Percentiles rank a stretch among this genome's conserved stretches.
Conservation (phyloP, 2,113 vertebrate species). For the Ochotona princeps region DNA sequence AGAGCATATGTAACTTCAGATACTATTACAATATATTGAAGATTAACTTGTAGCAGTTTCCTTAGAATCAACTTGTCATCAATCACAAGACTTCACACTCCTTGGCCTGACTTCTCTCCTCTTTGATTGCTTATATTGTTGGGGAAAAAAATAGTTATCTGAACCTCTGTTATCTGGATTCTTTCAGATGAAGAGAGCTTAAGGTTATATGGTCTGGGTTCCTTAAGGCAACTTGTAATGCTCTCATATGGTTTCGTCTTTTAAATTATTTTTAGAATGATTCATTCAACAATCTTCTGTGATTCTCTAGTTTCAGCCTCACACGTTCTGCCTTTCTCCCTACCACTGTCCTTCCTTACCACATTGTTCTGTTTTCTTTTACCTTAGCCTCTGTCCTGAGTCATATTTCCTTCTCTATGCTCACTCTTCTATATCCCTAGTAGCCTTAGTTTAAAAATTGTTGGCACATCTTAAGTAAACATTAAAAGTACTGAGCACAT, state of each 20-base stretch:
- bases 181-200: not conserved
- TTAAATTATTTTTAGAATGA: not conserved
- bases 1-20: not conserved
- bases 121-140: not conserved
- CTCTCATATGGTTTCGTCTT: slow-evolving; percentile 8
- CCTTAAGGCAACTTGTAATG: not conserved
- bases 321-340: not conserved
- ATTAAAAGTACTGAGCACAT: not conserved
- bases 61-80: not conserved
- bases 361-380: not conserved
- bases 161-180: not conserved
- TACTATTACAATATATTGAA: not conserved
- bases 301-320: not conserved
- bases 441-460: not conserved
- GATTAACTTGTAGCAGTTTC: not conserved
- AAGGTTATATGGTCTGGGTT: not conserved
- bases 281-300: not conserved
- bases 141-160: not conserved
- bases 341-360: too few species aligned
- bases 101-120: not conserved
- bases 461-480: not conserved
- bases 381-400: not conserved
- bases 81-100: not conserved
- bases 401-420: not conserved
- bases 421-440: not conserved